Percentiles rank a stretch among this genome's conserved stretches.
These are phyloP conservation scores for Stenodema calcarata DNA, from an alignment of 2,888 invertebrate genomes.

Conservation along the genomic window DNA sequence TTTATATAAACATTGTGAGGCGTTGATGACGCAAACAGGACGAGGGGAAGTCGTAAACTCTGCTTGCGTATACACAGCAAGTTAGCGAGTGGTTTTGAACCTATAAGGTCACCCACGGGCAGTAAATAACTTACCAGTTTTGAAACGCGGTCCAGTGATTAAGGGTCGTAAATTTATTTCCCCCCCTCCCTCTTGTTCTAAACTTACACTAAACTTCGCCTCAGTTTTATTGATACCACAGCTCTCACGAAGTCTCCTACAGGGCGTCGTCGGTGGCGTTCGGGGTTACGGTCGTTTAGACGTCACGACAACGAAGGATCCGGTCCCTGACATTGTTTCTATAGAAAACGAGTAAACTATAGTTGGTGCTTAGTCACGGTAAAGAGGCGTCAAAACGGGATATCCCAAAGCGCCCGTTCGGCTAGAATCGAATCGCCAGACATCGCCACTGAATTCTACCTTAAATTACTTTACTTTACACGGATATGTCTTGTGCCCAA, in stretches of 20 bases:
- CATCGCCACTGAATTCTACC: no score
- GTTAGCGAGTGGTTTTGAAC: neutral
- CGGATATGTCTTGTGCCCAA: no score
- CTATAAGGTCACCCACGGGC: neutral
- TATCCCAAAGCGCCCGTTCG: neutral
- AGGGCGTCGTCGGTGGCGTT: neutral
- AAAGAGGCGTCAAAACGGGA: neutral
- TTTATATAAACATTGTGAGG: neutral
- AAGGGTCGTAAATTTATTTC: neutral
- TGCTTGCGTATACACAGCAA: neutral
- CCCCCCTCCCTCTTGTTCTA: neutral
- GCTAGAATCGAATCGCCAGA: no score
- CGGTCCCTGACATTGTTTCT: neutral
- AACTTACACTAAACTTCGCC: neutral
- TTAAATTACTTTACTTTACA: no score
- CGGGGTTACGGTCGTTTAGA: neutral
- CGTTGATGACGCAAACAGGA: neutral
- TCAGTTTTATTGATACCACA: neutral
- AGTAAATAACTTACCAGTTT: neutral
- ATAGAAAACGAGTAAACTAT: neutral
- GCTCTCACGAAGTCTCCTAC: neutral
- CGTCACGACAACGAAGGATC: neutral
- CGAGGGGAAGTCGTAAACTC: neutral
- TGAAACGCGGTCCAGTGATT: neutral
- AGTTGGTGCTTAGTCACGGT: neutral